Conservation (phyloP, 2,888 invertebrate species). For the Habroteleia sp. region DNA sequence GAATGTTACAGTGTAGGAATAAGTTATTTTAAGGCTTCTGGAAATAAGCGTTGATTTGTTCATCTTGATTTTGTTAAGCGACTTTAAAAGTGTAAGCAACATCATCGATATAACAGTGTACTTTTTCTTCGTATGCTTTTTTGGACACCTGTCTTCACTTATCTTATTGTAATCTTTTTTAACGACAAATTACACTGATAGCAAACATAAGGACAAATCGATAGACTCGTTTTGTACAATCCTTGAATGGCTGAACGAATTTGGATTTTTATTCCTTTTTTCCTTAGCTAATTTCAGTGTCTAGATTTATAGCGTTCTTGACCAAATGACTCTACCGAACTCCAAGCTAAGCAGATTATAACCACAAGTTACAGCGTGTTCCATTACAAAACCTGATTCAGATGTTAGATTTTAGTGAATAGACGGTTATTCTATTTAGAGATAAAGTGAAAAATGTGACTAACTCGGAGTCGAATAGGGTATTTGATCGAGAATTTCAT, state of each 20-base stretch:
- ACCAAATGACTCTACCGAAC: no score
- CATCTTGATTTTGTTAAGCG: conserved; percentile 15
- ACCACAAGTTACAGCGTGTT: no score
- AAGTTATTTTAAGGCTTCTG: conserved; percentile 47
- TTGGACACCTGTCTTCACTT: conserved; percentile 70
- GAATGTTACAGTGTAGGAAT: conserved; percentile 47
- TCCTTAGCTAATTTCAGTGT: conserved; percentile 2
- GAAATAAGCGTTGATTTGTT: conserved; percentile 20
- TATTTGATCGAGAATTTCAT: no score
- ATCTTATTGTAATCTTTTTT: conserved; percentile 41
- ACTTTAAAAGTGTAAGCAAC: conserved; percentile 10
- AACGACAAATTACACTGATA: conserved; percentile 29
- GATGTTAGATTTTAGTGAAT: no score
- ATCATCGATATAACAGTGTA: conserved; percentile 22
- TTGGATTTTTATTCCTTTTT: conserved; percentile 8
- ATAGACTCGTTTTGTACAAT: conserved; percentile 2
- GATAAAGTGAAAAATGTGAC: no score
- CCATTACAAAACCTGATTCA: no score
- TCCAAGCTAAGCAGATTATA: no score
- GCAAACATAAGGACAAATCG: conserved; percentile 3
- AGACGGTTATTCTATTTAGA: no score
- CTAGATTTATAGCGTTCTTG: no score
- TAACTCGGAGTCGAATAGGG: no score
- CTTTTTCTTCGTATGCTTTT: conserved; percentile 34
- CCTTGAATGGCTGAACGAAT: conserved; percentile 10